A percentile compares a stretch with the other conserved stretches of the same genome.
These are phyloP conservation scores for Falco columbarius DNA, from an alignment of 2,797 vertebrate genomes.

Conservation along the genomic window DNA sequence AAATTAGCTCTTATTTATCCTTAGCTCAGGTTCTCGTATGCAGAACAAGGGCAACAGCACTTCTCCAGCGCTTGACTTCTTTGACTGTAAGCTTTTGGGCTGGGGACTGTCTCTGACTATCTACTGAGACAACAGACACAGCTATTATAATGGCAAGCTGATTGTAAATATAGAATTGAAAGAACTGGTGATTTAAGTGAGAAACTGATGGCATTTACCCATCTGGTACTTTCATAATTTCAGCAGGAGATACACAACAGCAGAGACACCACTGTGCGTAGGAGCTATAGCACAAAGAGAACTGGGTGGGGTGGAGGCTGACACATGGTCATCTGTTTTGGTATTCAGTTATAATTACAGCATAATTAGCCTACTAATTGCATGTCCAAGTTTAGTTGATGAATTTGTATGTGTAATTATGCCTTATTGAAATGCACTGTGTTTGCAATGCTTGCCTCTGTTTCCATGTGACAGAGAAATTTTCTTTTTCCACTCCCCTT, in stretches of 20 bases:
- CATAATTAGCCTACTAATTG: slow-evolving; percentile 47
- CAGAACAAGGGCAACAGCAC: neutral
- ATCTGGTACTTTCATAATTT: neutral
- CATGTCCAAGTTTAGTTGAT: slow-evolving; percentile 33
- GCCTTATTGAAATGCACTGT: slow-evolving; percentile 40
- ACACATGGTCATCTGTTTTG: slow-evolving; percentile 33
- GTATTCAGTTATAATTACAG: slow-evolving; percentile 40
- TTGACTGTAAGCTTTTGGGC: neutral
- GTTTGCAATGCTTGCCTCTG: slow-evolving; percentile 1
- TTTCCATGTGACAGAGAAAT: neutral
- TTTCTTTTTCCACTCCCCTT: neutral
- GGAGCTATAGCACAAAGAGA: neutral
- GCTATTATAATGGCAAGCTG: neutral
- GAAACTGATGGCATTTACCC: neutral
- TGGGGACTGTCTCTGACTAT: neutral
- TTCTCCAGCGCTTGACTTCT: neutral
- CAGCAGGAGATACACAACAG: neutral
- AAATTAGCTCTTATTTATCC: neutral
- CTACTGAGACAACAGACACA: neutral
- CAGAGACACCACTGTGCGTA: neutral
- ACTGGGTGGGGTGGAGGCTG: neutral
- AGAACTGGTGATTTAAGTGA: neutral
- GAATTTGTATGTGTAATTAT: slow-evolving; percentile 39
- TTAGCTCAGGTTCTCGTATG: neutral
- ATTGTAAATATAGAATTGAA: neutral